Percentiles rank a stretch among this genome's conserved stretches.
These are phyloP conservation scores for Flexamia atlantica DNA, from an alignment of 2,888 invertebrate genomes.

Conservation along the genomic window DNA sequence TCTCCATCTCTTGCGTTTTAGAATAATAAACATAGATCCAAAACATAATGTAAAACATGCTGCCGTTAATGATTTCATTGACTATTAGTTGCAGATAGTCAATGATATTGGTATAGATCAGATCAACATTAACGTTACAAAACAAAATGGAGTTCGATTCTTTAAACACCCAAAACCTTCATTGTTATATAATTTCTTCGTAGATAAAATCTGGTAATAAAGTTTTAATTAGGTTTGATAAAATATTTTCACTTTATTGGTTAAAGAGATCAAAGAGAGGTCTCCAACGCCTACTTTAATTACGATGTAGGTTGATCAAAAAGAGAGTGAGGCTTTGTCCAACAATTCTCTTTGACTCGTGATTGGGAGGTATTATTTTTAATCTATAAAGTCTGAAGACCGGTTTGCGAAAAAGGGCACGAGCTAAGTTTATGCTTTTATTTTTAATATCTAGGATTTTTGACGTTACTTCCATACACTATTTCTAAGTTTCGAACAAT, in stretches of 20 bases:
- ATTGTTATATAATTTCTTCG: not conserved
- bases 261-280: constrained; percentile 45
- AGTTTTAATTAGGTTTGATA: constrained; percentile 39
- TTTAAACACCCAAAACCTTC: not conserved
- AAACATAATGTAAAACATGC: too few species aligned
- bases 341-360: constrained; percentile 43
- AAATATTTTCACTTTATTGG: constrained; percentile 47
- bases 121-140: too few species aligned
- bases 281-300: constrained; percentile 19
- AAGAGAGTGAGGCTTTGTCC: constrained; percentile 31
- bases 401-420: not conserved
- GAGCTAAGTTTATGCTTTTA: not conserved
- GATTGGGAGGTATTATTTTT: constrained; percentile 31
- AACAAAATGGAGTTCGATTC: not conserved
- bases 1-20: too few species aligned
- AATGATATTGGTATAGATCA: too few species aligned
- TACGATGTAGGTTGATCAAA: constrained; percentile 45
- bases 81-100: too few species aligned
- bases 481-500: too few species aligned
- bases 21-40: too few species aligned
- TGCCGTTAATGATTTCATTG: too few species aligned
- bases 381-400: constrained; percentile 25
- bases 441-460: too few species aligned
- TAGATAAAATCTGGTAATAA: not conserved
- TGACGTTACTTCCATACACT: too few species aligned